Percentiles rank a stretch among this genome's conserved stretches.
These are phyloP conservation scores for Pantherophis vulpinus DNA, from an alignment of 2,797 vertebrate genomes.

Conservation along the genomic window DNA sequence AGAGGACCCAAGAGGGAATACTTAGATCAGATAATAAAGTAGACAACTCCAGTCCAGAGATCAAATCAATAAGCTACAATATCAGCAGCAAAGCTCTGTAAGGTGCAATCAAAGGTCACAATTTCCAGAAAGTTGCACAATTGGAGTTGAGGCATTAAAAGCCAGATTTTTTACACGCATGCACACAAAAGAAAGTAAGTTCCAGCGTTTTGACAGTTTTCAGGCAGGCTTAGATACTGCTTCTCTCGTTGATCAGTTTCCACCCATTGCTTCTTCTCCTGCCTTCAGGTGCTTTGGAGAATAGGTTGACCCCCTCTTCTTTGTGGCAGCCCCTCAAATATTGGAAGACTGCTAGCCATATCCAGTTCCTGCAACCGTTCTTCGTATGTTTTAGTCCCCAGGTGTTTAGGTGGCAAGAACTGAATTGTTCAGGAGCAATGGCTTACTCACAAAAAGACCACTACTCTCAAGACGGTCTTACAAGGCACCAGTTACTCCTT, in stretches of 20 bases:
- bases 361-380: too few species aligned
- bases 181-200: not conserved
- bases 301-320: too few species aligned
- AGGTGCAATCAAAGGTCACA: not conserved
- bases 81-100: not conserved
- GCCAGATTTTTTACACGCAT: not conserved
- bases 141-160: not conserved
- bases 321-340: too few species aligned
- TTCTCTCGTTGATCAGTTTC: too few species aligned
- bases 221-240: not conserved
- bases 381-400: too few species aligned
- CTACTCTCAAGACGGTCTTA: not conserved
- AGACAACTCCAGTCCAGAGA: not conserved
- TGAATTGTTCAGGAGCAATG: not conserved
- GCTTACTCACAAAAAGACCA: not conserved
- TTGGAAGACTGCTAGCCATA: too few species aligned
- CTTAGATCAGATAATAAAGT: not conserved
- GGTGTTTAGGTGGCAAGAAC: not conserved
- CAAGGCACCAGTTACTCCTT: not conserved
- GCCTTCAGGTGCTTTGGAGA: too few species aligned
- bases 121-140: not conserved
- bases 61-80: not conserved
- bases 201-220: not conserved
- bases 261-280: too few species aligned
- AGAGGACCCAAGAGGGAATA: not conserved